phyloP scores from a whole-genome alignment of 2,888 invertebrate genomes.

The Pandemis corylana region DNA sequence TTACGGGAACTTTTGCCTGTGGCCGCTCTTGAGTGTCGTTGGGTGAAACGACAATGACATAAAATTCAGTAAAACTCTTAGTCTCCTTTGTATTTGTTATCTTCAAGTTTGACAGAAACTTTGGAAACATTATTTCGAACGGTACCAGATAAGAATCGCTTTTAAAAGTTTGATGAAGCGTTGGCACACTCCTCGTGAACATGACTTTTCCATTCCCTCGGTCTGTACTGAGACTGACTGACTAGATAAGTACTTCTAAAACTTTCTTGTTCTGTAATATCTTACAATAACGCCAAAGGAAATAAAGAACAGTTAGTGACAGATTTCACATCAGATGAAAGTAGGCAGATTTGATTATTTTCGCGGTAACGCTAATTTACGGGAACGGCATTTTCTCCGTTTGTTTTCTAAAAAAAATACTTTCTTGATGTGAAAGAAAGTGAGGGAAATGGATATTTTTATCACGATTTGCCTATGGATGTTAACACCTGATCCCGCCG shows the following conservation, averaged over 20 bases:
- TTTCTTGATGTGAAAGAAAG: slow-evolving; percentile 42
- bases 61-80: background rate
- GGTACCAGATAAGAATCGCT: slow-evolving; percentile 16
- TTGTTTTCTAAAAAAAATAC: slow-evolving; percentile 15
- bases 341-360: slow-evolving; percentile 42
- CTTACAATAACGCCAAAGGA: slow-evolving; percentile 37
- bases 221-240: background rate
- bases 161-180: slow-evolving; percentile 25
- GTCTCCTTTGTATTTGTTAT: background rate
- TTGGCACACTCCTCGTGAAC: slow-evolving; percentile 28
- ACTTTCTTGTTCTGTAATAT: slow-evolving; percentile 5
- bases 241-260: slow-evolving; percentile 11
- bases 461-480: slow-evolving; percentile 73
- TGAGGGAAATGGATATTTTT: slow-evolving; percentile 48
- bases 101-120: slow-evolving; percentile 11
- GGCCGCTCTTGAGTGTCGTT: background rate
- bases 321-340: slow-evolving; percentile 55
- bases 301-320: slow-evolving; percentile 37
- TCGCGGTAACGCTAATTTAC: slow-evolving; percentile 29
- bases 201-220: slow-evolving; percentile 35
- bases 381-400: slow-evolving; percentile 4
- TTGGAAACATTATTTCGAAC: slow-evolving; percentile 1
- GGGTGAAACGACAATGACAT: background rate
- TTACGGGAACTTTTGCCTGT: background rate
- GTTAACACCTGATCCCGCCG: slow-evolving; percentile 75